A percentile compares a stretch with the other conserved stretches of the same genome.
These are phyloP conservation scores for Blastomussa wellsi DNA, from an alignment of 92 coral and sea anemone genomes.

Conservation along the genomic window DNA sequence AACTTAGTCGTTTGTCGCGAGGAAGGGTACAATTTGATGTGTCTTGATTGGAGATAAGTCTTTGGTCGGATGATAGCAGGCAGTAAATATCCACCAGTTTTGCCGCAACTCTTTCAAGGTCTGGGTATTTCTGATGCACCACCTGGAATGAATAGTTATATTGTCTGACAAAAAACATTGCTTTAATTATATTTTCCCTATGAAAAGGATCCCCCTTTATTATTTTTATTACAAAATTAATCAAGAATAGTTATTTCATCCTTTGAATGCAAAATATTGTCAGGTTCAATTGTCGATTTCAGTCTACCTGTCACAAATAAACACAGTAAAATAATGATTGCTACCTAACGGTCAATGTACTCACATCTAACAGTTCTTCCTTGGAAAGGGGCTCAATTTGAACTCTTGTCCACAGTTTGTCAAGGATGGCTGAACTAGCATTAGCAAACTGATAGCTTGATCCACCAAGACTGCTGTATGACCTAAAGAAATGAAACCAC, in stretches of 20 bases:
- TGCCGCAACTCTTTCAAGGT: conserved; percentile 67
- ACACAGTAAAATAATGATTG: too few species aligned
- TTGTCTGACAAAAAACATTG: background rate
- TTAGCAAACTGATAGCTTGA: conserved; percentile 42
- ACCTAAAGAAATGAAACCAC: conserved; percentile 35
- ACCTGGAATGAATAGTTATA: conserved; percentile 51
- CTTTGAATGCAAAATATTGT: too few species aligned
- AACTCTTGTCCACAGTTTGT: conserved; percentile 89
- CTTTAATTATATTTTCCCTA: too few species aligned
- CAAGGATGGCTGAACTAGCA: conserved; percentile 80
- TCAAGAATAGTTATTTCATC: too few species aligned
- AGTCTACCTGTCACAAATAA: too few species aligned
- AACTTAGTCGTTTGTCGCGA: conserved; percentile 77
- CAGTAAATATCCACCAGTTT: conserved; percentile 90
- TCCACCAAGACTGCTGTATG: conserved; percentile 52
- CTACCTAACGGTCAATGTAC: background rate
- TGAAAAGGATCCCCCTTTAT: too few species aligned
- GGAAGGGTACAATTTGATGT: conserved; percentile 58
- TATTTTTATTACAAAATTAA: too few species aligned
- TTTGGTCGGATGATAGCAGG: conserved; percentile 76
- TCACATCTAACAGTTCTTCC: conserved; percentile 76
- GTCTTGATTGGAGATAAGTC: conserved; percentile 58
- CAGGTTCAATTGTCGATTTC: too few species aligned
- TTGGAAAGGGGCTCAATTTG: conserved; percentile 74
- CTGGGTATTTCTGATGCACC: conserved; percentile 66